Evolutionary conservation across 2,797 vertebrate genomes (phyloP).

Genomic region (Saxicola maurus): DNA sequence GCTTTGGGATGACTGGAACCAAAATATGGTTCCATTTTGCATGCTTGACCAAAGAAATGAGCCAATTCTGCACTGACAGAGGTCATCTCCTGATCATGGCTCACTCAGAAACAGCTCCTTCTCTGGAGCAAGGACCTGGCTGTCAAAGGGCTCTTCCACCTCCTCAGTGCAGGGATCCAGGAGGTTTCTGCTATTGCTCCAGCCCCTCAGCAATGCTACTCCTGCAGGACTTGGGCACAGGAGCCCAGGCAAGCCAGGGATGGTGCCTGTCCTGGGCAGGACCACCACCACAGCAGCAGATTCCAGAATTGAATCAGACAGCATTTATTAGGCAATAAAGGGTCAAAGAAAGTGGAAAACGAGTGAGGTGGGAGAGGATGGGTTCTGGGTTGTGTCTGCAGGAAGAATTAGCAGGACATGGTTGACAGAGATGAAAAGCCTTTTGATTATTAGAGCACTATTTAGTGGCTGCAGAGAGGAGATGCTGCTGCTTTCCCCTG

Average conservation of each 20-base stretch:
- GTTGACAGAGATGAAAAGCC: not conserved
- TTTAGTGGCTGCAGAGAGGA: not conserved
- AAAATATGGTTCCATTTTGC: not conserved
- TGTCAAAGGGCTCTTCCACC: accelerated
- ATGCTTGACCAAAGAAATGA: not conserved
- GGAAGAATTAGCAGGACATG: not conserved
- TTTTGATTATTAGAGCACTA: not conserved
- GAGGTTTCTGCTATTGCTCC: not conserved
- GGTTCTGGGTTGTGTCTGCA: not conserved
- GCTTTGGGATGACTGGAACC: not conserved
- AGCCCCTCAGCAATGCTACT: accelerated
- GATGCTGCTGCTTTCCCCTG: not conserved
- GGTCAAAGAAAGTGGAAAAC: not conserved
- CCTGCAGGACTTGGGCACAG: not conserved
- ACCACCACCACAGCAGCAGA: accelerated
- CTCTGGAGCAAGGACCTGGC: not conserved
- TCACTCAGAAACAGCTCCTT: not conserved
- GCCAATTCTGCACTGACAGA: not conserved
- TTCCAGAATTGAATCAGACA: not conserved
- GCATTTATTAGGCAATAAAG: not conserved
- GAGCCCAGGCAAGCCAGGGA: not conserved
- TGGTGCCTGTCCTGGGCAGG: not conserved
- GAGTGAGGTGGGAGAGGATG: not conserved
- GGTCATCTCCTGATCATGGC: not conserved
- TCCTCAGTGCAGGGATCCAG: accelerated